Percentiles rank a stretch among this genome's conserved stretches.
Conservation (phyloP, 2,888 invertebrate species). For the Aproaerema taeniolella region DNA sequence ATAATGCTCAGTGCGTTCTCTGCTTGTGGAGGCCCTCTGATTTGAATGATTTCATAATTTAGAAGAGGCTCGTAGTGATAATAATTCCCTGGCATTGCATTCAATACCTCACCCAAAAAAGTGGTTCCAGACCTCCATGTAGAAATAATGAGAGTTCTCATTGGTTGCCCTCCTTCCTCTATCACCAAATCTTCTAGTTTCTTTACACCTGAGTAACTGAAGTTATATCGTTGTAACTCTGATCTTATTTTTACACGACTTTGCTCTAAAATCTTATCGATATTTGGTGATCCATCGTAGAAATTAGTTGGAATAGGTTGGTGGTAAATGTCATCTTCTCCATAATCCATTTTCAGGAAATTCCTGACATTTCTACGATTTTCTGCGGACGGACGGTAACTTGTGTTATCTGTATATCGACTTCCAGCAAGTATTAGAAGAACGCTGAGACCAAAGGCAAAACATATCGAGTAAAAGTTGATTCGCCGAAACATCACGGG, state of each 20-base stretch:
- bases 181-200: constrained; percentile 82
- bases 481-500: constrained; percentile 72
- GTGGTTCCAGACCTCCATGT: constrained; percentile 95
- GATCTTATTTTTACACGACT: constrained; percentile 50
- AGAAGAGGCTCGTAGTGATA: constrained; percentile 94
- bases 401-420: constrained; percentile 73
- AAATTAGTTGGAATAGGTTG: constrained; percentile 54
- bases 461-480: constrained; percentile 73
- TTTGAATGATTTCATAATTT: constrained; percentile 88
- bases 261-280: constrained; percentile 57
- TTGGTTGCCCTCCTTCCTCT: constrained; percentile 83
- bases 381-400: constrained; percentile 64
- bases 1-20: constrained; percentile 81
- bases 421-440: constrained; percentile 73
- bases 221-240: constrained; percentile 59
- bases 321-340: constrained; percentile 42
- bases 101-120: constrained; percentile 90
- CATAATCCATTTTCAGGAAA: constrained; percentile 80
- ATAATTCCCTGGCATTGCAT: constrained; percentile 90
- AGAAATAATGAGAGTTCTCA: constrained; percentile 88
- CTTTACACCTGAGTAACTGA: constrained; percentile 53
- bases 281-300: constrained; percentile 51
- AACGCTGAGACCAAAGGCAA: constrained; percentile 71
- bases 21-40: constrained; percentile 85
- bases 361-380: constrained; percentile 59